A percentile compares a stretch with the other conserved stretches of the same genome.
Evolutionary conservation across 1,140 invertebrate species (phyloP).

Genomic region (Brachionus calyciflorus): DNA sequence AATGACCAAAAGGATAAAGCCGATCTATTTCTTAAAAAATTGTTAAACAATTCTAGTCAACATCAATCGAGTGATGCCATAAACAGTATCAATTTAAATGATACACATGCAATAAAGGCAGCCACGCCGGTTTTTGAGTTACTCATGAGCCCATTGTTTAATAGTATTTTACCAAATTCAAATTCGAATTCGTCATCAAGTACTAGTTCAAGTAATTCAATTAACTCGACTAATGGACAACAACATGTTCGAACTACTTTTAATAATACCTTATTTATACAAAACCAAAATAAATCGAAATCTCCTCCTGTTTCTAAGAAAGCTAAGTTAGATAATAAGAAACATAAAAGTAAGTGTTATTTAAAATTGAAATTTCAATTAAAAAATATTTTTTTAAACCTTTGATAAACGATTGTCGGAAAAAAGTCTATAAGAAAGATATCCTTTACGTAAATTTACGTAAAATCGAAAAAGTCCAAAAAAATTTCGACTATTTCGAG

Average conservation of each 20-base stretch:
- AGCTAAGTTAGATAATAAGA: neutral
- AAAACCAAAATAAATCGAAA: neutral
- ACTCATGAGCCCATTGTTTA: constrained; percentile 17
- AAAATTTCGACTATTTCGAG: too few species aligned
- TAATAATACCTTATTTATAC: neutral
- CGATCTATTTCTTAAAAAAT: constrained; percentile 19
- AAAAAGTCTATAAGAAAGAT: too few species aligned
- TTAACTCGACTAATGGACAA: neutral
- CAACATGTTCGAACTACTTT: neutral
- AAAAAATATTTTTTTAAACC: too few species aligned
- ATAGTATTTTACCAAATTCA: constrained; percentile 3
- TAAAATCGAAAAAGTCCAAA: too few species aligned
- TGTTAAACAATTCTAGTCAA: too few species aligned
- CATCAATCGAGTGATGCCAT: too few species aligned
- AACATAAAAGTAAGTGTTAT: constrained; percentile 22
- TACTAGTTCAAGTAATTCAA: neutral
- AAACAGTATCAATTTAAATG: neutral
- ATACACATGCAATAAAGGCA: neutral
- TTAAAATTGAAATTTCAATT: too few species aligned
- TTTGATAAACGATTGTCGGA: too few species aligned
- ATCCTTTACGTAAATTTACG: too few species aligned
- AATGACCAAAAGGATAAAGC: neutral
- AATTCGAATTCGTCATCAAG: constrained; percentile 4
- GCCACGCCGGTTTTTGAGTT: constrained; percentile 21
- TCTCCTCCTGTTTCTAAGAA: neutral